Percentiles rank a stretch among this genome's conserved stretches.
Conservation (phyloP, 1,140 invertebrate genomes). For the Chymomyza costata region DNA sequence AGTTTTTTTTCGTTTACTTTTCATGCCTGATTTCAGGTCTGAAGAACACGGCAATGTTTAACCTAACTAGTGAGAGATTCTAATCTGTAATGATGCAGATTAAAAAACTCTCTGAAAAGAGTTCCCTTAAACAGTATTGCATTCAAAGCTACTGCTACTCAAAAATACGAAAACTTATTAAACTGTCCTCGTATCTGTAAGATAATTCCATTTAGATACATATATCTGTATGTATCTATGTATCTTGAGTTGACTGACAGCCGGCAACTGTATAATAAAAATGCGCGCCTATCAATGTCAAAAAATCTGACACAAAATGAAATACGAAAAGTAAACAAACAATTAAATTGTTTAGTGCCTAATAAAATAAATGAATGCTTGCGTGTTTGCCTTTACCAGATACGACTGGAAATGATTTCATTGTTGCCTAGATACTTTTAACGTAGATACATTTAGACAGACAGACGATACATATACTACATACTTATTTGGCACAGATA, state of each 20-base stretch:
- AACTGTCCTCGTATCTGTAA: conserved; percentile 2
- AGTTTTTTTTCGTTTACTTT: no score
- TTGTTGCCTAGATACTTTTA: conserved; percentile 1
- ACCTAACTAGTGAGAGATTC: no score
- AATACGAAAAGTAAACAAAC: conserved; percentile 70
- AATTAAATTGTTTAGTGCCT: conserved; percentile 70
- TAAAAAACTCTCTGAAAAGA: no score
- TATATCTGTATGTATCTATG: conserved; percentile 8
- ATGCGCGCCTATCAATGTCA: conserved; percentile 71
- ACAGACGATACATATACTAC: conserved; percentile 1
- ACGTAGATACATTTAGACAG: conserved; percentile 13
- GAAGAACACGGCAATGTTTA: no score
- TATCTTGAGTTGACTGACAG: conserved; percentile 18
- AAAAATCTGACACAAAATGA: conserved; percentile 70
- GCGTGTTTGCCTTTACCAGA: conserved; percentile 27
- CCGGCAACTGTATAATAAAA: conserved; percentile 61
- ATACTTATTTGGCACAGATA: conserved; percentile 33
- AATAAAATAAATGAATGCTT: conserved; percentile 67
- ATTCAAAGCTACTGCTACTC: no score
- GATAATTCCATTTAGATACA: neutral
- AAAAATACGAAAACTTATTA: no score
- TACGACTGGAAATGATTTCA: conserved; percentile 30
- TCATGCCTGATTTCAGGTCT: no score
- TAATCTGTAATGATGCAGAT: no score
- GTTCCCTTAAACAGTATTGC: no score